Base-by-base conservation (phyloP, 1,140 invertebrate genomes). In the Drosophila lacteicornis region DNA sequence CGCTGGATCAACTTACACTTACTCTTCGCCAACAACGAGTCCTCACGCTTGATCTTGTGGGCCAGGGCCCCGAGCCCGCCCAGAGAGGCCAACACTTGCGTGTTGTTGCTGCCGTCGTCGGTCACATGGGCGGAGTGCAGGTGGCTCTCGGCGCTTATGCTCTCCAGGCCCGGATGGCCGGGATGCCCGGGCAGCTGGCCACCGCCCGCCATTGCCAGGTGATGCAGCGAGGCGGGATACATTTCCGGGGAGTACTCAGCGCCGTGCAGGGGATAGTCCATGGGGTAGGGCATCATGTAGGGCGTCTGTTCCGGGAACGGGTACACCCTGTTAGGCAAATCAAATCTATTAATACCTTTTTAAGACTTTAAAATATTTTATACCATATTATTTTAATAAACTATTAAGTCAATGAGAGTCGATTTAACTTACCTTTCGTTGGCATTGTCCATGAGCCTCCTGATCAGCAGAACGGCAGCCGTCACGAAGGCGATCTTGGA, bases 401-500 rank as follows among this genome's bases (percentile, higher is more conserved):
- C 2, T 15, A 7, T 47, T 19, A 9, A 49, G 4, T 25, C n/a
- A 2, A 25, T 13, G 7, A 11, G 8, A n/a, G 8, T 0, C 3
- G 4, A 27, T 19, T 17, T 13, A n/a, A 65, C 84, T 80, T 46
- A 92, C 91, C 92, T 92, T 70, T 92, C 90, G 22, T 76, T 85
- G 15, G 87, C 92, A 30, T 91, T 92, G 43, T 94, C 94, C 86
- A 95, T 94, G 13, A 95, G 85, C 74, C 94, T 95, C 84, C 94
- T 94, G 25, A 94, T 81, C 7, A 95, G 93, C 82, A 95, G 93
- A 53, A 94, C 93, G 9, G 94, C 88, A 0, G 95, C 94, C 9
- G 95, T 93, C 12, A 95, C 66, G 2, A 95, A 92, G 0, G 95
- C 95, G 62, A 95, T 83, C 83, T 95, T 96, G 30, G 95, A 95